Base-by-base conservation (phyloP, 2,797 vertebrate species). In the Pantherophis alleghaniensis region DNA sequence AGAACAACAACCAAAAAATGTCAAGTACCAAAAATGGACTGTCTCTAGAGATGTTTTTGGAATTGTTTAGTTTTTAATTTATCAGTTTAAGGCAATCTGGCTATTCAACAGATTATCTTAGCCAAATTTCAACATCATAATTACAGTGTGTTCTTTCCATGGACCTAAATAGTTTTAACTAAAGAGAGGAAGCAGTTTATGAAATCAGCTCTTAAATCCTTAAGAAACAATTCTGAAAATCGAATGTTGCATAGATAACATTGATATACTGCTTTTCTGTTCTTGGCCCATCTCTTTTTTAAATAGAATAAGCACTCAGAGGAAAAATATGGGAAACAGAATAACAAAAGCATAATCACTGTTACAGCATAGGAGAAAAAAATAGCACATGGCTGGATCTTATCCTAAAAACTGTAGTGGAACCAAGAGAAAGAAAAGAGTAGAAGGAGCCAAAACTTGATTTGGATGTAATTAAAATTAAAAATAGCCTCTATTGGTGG, bases 21-120 rank as follows among this genome's bases (percentile, higher is more conserved):
- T 94, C 91, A 92, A 92, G 89, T 91, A 90, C 92, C 94, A 83
- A 92, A 96, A 90, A 92, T 79, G 91, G 87, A 91, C 16, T 2
- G 61, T 94, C 94, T 95, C 55, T 87, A 92, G 93, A 95, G 94
- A 96, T 93, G 37, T 24, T 37, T 53, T 93, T 95, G 88, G 94
- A 94, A 92, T n/a, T 28, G 86, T 96, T 91, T 89, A 89, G 61
- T 93, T 83, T 86, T 95, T 90, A 94, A 94, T 59, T 88, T 91
- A 93, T 93, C 89, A 89, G n/a, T 88, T 28, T 89, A 87, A 87
- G 89, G 88, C 24, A 89, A 61, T 79, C 10, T 87, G 60, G 83
- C 53, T 57, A 74, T 87, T 69, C 32, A 87, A 61, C 28, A 32
- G 37, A 86, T 60, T n/a, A 37, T 51, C 26, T 42, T 91, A 87